Conservation (phyloP, 2,888 invertebrate species). For the Choreutis nemorana region DNA sequence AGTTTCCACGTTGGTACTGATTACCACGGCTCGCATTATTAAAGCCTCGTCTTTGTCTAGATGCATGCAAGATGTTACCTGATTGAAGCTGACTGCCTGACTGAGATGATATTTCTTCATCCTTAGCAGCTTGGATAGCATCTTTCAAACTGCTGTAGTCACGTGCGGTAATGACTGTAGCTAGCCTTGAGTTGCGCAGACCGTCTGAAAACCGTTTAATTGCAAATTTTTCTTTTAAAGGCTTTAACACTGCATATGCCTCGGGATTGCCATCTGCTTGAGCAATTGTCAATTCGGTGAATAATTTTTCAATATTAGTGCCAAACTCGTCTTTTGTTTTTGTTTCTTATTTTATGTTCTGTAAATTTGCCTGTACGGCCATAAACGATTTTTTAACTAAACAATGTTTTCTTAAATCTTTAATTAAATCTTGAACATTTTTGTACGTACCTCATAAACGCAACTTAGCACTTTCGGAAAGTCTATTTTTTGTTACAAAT, state of each 20-base stretch:
- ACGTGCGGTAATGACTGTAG: slow-evolving; percentile 10
- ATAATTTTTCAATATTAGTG: not conserved
- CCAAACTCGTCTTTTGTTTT: slow-evolving; percentile 1
- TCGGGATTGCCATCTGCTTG: slow-evolving; percentile 3
- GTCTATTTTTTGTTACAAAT: no score
- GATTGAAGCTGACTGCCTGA: no score
- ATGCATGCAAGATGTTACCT: no score
- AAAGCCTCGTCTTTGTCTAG: no score
- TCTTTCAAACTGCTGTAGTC: slow-evolving; percentile 9
- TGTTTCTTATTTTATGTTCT: slow-evolving; percentile 3
- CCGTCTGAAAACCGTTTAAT: slow-evolving; percentile 10
- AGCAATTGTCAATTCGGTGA: slow-evolving; percentile 2
- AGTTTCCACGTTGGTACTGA: no score
- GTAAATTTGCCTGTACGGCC: slow-evolving; percentile 1
- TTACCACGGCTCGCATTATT: no score
- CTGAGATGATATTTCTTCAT: slow-evolving; percentile 7
- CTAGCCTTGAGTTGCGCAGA: slow-evolving; percentile 10
- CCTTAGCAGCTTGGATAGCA: slow-evolving; percentile 7
- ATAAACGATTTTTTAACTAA: no score
- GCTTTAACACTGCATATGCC: slow-evolving; percentile 1
- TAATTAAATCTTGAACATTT: no score
- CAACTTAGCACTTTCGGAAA: no score
- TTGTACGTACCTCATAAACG: no score
- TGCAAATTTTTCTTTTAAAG: slow-evolving; percentile 7
- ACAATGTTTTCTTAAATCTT: no score